A percentile compares a stretch with the other conserved stretches of the same genome.
phyloP scores from a whole-genome alignment of 2,797 vertebrate species.

The Platalea minor region DNA sequence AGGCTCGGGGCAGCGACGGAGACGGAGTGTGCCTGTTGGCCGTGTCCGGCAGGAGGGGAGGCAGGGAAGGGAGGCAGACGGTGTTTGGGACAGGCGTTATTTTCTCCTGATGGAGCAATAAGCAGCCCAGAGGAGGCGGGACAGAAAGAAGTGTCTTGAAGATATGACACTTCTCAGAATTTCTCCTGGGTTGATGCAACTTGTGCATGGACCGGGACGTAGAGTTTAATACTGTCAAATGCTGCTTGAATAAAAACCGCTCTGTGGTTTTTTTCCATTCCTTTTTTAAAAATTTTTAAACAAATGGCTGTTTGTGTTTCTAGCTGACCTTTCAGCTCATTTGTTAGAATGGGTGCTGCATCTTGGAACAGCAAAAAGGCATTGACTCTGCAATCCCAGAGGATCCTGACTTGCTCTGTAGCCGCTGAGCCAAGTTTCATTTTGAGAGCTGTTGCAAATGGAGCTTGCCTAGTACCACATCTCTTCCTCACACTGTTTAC shows the following conservation, averaged over 20 bases:
- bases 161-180: not conserved
- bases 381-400: not conserved
- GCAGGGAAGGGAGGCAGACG: not conserved
- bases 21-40: not conserved
- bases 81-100: not conserved
- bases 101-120: not conserved
- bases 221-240: not conserved
- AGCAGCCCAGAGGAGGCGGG: not conserved
- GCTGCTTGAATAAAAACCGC: not conserved
- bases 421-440: constrained; percentile 23
- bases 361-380: constrained; percentile 15
- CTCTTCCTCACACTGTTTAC: constrained; percentile 12
- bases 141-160: not conserved
- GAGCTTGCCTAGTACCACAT: not conserved
- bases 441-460: not conserved
- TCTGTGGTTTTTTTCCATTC: not conserved
- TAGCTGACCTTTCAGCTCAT: constrained; percentile 41
- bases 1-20: not conserved
- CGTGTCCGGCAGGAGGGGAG: rapidly evolving
- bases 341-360: constrained; percentile 29
- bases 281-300: not conserved
- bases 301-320: constrained; percentile 12
- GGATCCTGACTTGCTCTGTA: not conserved
- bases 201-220: not conserved
- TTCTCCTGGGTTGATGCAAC: not conserved